Percentiles rank a stretch among this genome's conserved stretches.
Conservation (phyloP, 1,140 invertebrate species). For the Formica selysi region DNA sequence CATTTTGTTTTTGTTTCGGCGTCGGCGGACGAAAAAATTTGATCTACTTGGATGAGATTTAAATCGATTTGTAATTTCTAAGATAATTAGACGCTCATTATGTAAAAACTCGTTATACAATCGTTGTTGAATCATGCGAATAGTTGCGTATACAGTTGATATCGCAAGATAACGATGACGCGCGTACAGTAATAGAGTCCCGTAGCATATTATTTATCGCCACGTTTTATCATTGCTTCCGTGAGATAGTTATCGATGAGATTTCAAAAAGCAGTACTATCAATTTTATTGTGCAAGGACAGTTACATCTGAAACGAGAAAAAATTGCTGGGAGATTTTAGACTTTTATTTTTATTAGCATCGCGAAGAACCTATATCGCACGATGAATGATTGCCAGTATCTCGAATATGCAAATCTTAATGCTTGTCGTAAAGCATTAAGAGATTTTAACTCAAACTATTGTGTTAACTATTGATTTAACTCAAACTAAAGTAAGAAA, state of each 20-base stretch:
- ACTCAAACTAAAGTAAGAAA: no score
- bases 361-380: not conserved
- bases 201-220: not conserved
- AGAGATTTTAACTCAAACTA: not conserved
- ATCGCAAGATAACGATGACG: constrained; percentile 26
- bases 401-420: not conserved
- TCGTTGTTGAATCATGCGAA: constrained; percentile 20
- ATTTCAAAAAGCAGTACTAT: not conserved
- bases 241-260: not conserved
- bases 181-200: constrained; percentile 6
- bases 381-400: not conserved
- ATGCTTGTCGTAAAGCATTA: not conserved
- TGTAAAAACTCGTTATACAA: constrained; percentile 41
- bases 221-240: not conserved
- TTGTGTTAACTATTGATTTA: no score
- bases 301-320: not conserved
- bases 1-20: not conserved
- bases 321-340: not conserved
- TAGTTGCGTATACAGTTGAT: not conserved
- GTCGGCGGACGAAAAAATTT: no score
- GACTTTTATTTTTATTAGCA: not conserved
- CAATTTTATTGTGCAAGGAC: not conserved
- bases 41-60: not conserved
- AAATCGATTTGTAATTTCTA: constrained; percentile 10
- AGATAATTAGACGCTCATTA: constrained; percentile 30